These are phyloP conservation scores for Ochropleura plecta DNA, from an alignment of 2,888 invertebrate species.

Conservation along the genomic window DNA sequence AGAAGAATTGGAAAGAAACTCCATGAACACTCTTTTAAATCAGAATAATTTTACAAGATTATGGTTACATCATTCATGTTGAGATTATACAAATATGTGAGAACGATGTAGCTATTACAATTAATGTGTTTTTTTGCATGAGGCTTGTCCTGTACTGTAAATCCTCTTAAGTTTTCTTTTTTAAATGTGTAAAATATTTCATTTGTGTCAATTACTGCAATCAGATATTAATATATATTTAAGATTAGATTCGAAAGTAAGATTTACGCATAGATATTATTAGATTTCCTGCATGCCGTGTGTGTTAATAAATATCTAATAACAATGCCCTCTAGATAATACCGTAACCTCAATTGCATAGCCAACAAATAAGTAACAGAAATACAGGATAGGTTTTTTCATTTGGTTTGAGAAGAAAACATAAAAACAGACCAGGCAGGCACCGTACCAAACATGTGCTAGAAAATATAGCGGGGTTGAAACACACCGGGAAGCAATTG, in stretches of 20 bases:
- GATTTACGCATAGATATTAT: background rate
- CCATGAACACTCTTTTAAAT: no score
- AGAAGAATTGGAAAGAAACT: no score
- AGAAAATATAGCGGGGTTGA: conserved; percentile 67
- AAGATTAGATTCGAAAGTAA: conserved; percentile 14
- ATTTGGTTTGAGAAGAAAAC: background rate
- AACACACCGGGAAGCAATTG: conserved; percentile 82
- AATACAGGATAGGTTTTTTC: background rate
- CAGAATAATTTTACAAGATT: no score
- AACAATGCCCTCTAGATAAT: background rate
- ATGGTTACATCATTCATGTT: no score
- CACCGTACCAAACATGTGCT: conserved; percentile 34
- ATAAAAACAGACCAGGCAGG: conserved; percentile 15
- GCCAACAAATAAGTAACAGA: background rate
- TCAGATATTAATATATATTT: no score
- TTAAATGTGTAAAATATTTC: background rate
- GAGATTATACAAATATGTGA: no score
- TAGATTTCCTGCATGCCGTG: background rate
- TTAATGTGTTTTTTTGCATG: no score
- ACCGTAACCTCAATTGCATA: background rate
- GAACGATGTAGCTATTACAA: no score
- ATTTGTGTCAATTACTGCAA: background rate
- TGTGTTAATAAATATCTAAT: background rate
- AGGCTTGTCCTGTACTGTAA: background rate
- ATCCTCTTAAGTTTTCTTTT: background rate